A percentile compares a stretch with the other conserved stretches of the same genome.
These are phyloP conservation scores for Rhabdophis nuchalis DNA, from an alignment of 2,797 vertebrate genomes.

Conservation along the genomic window DNA sequence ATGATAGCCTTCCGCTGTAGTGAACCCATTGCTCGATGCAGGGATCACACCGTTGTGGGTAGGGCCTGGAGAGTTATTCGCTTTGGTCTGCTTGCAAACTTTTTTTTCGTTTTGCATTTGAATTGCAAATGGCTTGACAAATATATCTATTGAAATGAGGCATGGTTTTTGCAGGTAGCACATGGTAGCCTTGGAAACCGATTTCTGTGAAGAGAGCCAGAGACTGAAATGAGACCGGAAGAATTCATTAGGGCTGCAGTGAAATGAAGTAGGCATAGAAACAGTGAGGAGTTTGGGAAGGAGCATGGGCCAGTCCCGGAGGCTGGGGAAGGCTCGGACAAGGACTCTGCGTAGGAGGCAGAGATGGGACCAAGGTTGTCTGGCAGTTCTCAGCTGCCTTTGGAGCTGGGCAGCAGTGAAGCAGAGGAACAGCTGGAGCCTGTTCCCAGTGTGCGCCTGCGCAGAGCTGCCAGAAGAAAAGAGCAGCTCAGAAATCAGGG, in stretches of 20 bases:
- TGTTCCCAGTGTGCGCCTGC: too few relatives aligned
- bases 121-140: constrained; percentile 53
- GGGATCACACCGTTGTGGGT: constrained; percentile 59
- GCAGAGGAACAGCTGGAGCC: too few relatives aligned
- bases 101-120: constrained; percentile 19
- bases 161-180: constrained; percentile 34
- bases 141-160: constrained; percentile 8
- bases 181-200: constrained; percentile 21
- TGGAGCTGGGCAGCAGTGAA: too few relatives aligned
- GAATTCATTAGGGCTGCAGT: background rate
- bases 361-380: too few relatives aligned
- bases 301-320: too few relatives aligned
- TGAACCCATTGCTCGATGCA: constrained; percentile 63
- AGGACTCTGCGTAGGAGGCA: too few relatives aligned
- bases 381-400: too few relatives aligned
- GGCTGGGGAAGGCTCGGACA: too few relatives aligned
- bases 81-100: constrained; percentile 46
- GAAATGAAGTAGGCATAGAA: background rate
- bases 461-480: too few relatives aligned
- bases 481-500: too few relatives aligned
- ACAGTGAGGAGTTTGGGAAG: background rate
- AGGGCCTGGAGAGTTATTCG: constrained; percentile 59
- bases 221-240: constrained; percentile 7
- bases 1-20: constrained; percentile 54
- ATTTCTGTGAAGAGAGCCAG: background rate